phyloP scores from a whole-genome alignment of 2,888 invertebrate genomes.

The Poecilus cupreus region DNA sequence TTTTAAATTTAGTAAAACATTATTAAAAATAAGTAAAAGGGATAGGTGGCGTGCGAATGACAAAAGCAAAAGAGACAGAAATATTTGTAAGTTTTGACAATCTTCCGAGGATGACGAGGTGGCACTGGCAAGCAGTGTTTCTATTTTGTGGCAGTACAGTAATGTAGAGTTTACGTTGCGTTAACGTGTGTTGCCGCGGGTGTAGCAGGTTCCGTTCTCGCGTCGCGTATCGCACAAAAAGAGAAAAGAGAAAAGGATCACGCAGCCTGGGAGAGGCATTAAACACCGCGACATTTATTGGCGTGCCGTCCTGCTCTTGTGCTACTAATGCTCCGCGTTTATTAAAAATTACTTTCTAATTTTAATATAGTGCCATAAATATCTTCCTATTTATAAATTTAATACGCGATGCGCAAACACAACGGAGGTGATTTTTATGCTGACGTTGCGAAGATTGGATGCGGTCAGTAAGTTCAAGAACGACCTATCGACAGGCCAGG shows the following conservation, averaged over 20 bases:
- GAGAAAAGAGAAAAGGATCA: constrained; percentile 40
- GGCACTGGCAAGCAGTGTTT: no score
- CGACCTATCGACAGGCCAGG: neutral
- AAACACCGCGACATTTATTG: constrained; percentile 40
- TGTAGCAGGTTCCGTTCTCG: constrained; percentile 36
- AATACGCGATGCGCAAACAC: neutral
- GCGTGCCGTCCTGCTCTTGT: constrained; percentile 33
- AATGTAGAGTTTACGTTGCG: neutral
- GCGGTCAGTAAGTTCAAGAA: neutral
- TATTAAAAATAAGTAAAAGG: no score
- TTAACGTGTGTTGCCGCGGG: neutral
- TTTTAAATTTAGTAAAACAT: no score
- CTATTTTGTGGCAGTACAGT: neutral
- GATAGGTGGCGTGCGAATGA: no score
- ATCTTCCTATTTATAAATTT: neutral
- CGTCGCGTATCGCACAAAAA: constrained; percentile 24
- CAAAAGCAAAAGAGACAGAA: no score
- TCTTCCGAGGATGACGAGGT: no score
- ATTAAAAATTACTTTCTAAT: constrained; percentile 64
- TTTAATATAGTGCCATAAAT: constrained; percentile 65
- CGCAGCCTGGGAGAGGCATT: constrained; percentile 30
- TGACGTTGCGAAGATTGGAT: neutral
- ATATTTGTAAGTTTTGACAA: no score
- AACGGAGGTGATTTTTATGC: neutral
- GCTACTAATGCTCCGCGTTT: constrained; percentile 45